A percentile compares a stretch with the other conserved stretches of the same genome.
phyloP scores from a whole-genome alignment of 1,140 invertebrate genomes.

The Euborellia annulipes region DNA sequence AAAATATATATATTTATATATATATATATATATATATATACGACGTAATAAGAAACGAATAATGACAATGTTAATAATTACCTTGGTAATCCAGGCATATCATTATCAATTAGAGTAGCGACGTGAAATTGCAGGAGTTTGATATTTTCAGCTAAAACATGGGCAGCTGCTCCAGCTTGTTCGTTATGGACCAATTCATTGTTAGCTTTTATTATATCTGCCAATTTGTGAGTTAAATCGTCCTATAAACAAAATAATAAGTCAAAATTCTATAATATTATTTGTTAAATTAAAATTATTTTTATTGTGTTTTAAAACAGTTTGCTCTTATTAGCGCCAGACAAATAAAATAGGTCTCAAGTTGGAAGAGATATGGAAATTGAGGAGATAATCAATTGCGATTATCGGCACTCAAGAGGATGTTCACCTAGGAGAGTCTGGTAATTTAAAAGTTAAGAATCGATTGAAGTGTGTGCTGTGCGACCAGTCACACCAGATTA shows the following conservation, averaged over 20 bases:
- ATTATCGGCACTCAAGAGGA: too few relatives aligned
- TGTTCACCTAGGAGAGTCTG: too few relatives aligned
- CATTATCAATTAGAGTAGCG: slow-evolving; percentile 94
- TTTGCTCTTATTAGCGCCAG: too few relatives aligned
- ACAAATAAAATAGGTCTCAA: too few relatives aligned
- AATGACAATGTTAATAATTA: slow-evolving; percentile 26
- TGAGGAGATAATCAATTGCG: too few relatives aligned
- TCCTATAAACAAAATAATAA: slow-evolving; percentile 45
- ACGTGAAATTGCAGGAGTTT: slow-evolving; percentile 99
- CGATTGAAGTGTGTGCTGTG: too few relatives aligned
- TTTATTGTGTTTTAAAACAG: too few relatives aligned
- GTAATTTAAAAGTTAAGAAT: too few relatives aligned
- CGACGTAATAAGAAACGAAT: not conserved
- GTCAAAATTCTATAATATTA: not conserved
- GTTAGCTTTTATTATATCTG: slow-evolving; percentile 98
- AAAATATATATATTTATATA: slow-evolving; percentile 9
- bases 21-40: slow-evolving; percentile 5
- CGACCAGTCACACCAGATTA: too few relatives aligned
- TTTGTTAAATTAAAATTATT: too few relatives aligned
- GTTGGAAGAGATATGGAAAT: too few relatives aligned
- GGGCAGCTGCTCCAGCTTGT: slow-evolving; percentile 86
- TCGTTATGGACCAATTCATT: slow-evolving; percentile 94
- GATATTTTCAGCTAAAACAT: slow-evolving; percentile 92
- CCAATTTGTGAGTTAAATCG: slow-evolving; percentile 96
- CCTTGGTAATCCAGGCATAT: slow-evolving; percentile 92